Conservation (phyloP, 2,113 vertebrate species). For the Coregonus clupeaformis region DNA sequence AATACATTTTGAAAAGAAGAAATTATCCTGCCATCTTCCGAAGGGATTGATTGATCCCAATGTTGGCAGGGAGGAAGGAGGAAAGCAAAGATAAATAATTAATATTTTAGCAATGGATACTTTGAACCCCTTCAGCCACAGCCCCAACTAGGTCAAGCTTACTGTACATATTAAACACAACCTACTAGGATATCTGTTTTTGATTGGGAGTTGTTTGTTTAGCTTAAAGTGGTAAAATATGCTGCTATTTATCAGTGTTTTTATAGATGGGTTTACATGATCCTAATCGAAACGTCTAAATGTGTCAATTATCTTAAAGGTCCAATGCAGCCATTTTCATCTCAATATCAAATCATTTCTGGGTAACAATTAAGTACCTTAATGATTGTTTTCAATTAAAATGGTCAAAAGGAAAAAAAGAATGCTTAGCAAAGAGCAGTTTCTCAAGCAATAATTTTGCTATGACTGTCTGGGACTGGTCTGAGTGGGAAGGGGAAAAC, state of each 20-base stretch:
- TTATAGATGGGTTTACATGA: not conserved
- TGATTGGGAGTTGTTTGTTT: conserved; percentile 57
- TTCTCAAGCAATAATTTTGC: no score
- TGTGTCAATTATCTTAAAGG: no score
- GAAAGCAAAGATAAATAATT: conserved; percentile 54
- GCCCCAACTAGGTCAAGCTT: conserved; percentile 68
- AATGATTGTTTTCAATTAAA: no score
- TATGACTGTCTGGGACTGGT: no score
- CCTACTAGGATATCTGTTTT: conserved; percentile 51
- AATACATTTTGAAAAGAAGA: conserved; percentile 39
- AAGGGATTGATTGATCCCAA: conserved; percentile 47
- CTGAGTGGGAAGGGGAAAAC: no score
- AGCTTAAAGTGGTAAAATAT: conserved; percentile 46
- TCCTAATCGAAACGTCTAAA: no score
- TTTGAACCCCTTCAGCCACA: conserved; percentile 57
- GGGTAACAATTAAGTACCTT: no score
- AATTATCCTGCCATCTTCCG: conserved; percentile 38
- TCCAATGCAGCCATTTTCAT: no score
- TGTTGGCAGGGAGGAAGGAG: conserved; percentile 30
- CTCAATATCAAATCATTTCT: no score
- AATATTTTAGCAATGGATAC: conserved; percentile 70
- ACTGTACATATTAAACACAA: conserved; percentile 47
- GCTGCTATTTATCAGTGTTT: not conserved
- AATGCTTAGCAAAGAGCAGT: no score
- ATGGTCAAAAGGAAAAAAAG: no score